Conservation (phyloP, 53 echinoderm and acorn worm species). For the Zoroaster sp. region DNA sequence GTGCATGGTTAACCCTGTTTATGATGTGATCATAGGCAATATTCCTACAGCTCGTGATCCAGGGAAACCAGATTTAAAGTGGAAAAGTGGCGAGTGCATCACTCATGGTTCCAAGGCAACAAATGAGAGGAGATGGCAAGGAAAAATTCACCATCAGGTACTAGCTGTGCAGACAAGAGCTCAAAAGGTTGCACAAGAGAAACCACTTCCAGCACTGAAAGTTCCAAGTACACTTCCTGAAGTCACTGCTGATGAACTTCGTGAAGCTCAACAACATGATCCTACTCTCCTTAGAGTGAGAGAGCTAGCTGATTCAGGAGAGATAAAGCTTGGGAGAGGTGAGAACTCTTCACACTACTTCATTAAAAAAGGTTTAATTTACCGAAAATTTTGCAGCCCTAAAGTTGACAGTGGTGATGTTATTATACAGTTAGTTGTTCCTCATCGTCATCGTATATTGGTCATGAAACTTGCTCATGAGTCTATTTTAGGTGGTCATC, state of each 20-base stretch:
- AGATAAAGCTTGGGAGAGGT: not conserved
- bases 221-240: not conserved
- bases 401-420: conserved; percentile 17
- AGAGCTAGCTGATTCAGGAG: not conserved
- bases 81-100: not conserved
- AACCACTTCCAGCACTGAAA: too few species aligned
- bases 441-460: not conserved
- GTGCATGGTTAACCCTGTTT: conserved; percentile 58
- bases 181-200: conserved; percentile 8
- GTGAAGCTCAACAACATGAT: not conserved
- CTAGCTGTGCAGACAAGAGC: conserved; percentile 47
- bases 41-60: conserved; percentile 9
- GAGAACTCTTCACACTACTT: not conserved
- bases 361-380: not conserved
- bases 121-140: not conserved
- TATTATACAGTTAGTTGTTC: conserved; percentile 45
- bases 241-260: not conserved
- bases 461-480: conserved; percentile 68
- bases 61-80: not conserved
- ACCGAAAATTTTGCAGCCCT: not conserved
- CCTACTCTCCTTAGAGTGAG: not conserved
- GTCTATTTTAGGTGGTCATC: conserved; percentile 60
- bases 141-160: not conserved
- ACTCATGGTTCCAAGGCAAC: not conserved
- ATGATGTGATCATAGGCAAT: conserved; percentile 59